Percentiles rank a stretch among this genome's conserved stretches.
Conservation (phyloP, 2,113 vertebrate genomes). For the Dromiciops gliroides region DNA sequence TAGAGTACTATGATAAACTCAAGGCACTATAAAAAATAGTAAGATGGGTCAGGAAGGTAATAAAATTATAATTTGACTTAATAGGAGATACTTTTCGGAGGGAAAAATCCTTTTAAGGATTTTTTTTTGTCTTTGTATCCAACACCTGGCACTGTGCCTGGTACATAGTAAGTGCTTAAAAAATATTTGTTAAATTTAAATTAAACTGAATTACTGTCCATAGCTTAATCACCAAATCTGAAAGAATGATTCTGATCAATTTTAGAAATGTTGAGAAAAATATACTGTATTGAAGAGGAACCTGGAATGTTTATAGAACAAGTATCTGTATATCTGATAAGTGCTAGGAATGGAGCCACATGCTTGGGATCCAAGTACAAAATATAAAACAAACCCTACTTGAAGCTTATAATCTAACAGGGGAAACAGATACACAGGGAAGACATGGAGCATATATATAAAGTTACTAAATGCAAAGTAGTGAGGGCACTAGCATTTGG, state of each 20-base stretch:
- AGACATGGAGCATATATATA: background rate
- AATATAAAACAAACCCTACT: background rate
- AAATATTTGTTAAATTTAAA: background rate
- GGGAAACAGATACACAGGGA: background rate
- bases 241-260: background rate
- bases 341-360: background rate
- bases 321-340: background rate
- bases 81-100: background rate
- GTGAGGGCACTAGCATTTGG: background rate
- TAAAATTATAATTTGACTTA: background rate
- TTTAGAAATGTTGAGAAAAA: background rate
- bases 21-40: background rate
- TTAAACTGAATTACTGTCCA: background rate
- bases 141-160: background rate
- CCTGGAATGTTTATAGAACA: background rate
- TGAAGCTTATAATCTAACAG: no score
- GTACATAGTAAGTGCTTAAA: background rate
- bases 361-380: background rate
- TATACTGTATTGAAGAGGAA: background rate
- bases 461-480: background rate
- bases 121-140: background rate
- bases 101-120: background rate
- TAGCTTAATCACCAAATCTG: background rate
- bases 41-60: background rate
- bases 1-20: background rate